These are phyloP conservation scores for Drosophila aff. DNA, from an alignment of 1,140 invertebrate species.

Conservation along the genomic window DNA sequence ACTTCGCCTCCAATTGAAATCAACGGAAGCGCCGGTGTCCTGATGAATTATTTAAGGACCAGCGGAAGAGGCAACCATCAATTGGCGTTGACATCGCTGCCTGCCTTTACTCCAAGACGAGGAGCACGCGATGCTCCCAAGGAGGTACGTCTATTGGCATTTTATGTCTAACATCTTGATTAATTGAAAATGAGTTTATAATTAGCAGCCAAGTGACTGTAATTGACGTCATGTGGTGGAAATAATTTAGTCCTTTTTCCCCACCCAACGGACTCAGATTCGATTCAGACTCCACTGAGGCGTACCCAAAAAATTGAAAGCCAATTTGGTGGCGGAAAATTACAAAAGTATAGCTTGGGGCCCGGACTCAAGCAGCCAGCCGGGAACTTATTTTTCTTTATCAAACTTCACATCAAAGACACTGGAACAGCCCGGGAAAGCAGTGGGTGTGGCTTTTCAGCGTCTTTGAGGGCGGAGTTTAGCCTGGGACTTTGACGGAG, in stretches of 20 bases:
- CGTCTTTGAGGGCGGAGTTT: slow-evolving; percentile 53
- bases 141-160: slow-evolving; percentile 33
- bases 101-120: neutral
- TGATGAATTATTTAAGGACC: slow-evolving; percentile 69
- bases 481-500: neutral
- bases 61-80: slow-evolving; percentile 52
- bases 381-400: slow-evolving; percentile 39
- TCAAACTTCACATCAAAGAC: slow-evolving; percentile 70
- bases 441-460: slow-evolving; percentile 29
- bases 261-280: slow-evolving; percentile 7
- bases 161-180: slow-evolving; percentile 54
- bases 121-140: slow-evolving; percentile 53
- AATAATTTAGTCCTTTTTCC: slow-evolving; percentile 28
- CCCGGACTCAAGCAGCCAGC: slow-evolving; percentile 25
- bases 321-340: slow-evolving; percentile 52
- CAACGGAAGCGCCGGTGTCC: slow-evolving; percentile 54
- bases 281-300: slow-evolving; percentile 29
- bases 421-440: slow-evolving; percentile 8
- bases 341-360: slow-evolving; percentile 67
- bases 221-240: slow-evolving; percentile 49
- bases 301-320: slow-evolving; percentile 22
- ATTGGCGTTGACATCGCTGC: slow-evolving; percentile 74
- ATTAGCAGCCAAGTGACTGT: slow-evolving; percentile 60
- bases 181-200: slow-evolving; percentile 81
- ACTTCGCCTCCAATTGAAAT: slow-evolving; percentile 72